phyloP scores from a whole-genome alignment of 2,797 vertebrate species.

The Luscinia luscinia region DNA sequence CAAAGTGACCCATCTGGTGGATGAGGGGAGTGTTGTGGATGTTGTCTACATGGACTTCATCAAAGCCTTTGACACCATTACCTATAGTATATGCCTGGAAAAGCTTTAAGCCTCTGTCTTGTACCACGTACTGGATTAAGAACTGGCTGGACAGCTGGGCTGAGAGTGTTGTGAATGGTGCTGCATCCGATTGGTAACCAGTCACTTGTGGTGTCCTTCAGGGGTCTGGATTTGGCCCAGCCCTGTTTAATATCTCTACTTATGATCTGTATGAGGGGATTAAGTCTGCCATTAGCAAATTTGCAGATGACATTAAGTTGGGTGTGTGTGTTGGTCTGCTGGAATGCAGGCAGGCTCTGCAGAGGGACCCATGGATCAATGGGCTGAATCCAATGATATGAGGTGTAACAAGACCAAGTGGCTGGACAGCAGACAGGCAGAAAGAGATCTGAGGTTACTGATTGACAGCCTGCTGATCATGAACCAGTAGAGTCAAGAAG shows the following conservation, averaged over 20 bases:
- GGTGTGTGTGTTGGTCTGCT: background rate
- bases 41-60: background rate
- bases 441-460: background rate
- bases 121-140: background rate
- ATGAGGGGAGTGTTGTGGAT: background rate
- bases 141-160: background rate
- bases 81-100: background rate
- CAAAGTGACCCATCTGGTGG: background rate
- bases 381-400: accelerated
- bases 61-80: background rate
- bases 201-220: background rate
- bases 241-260: background rate
- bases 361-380: accelerated
- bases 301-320: background rate
- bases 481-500: background rate
- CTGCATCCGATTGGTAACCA: background rate
- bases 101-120: background rate
- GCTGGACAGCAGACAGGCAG: background rate
- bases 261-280: background rate
- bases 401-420: background rate
- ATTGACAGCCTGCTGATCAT: background rate
- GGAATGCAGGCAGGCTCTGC: background rate
- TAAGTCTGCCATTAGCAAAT: background rate
- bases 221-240: background rate
- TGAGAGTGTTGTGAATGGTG: too few species aligned